Conservation (phyloP, 2,797 vertebrate genomes). For the Pteropus rufus region DNA sequence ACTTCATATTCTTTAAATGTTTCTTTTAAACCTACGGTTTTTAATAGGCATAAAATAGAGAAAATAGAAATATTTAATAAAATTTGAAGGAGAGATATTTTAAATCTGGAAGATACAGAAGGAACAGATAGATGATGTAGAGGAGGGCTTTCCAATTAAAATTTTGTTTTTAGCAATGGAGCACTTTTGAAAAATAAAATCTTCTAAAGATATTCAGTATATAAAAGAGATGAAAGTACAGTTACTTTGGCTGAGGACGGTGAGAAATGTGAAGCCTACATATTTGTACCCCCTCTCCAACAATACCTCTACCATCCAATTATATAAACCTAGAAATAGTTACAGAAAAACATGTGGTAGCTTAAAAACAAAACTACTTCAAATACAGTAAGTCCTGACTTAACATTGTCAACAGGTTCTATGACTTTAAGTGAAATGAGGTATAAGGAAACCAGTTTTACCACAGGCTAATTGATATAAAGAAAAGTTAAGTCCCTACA, state of each 20-base stretch:
- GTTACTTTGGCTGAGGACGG: background rate
- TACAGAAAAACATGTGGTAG: background rate
- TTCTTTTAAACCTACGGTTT: background rate
- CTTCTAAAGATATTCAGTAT: background rate
- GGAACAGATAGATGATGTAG: background rate
- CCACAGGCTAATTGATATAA: background rate
- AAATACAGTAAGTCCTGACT: background rate
- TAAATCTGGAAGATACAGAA: background rate
- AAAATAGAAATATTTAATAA: slow-evolving; percentile 22
- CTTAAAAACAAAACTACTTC: background rate
- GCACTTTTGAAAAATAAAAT: background rate
- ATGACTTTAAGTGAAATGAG: too few relatives aligned
- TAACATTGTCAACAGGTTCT: background rate
- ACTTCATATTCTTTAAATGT: background rate
- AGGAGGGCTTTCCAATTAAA: background rate
- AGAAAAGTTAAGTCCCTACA: background rate
- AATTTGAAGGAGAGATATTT: background rate
- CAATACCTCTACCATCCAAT: background rate
- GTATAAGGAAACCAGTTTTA: background rate
- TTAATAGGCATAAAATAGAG: background rate
- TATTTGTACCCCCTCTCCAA: background rate
- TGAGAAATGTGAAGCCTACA: background rate
- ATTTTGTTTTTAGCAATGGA: background rate
- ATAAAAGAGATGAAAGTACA: background rate
- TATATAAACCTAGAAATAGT: background rate